Percentiles rank a stretch among this genome's conserved stretches.
phyloP scores from a whole-genome alignment of 2,113 vertebrate species.

The Notiomystis cincta region DNA sequence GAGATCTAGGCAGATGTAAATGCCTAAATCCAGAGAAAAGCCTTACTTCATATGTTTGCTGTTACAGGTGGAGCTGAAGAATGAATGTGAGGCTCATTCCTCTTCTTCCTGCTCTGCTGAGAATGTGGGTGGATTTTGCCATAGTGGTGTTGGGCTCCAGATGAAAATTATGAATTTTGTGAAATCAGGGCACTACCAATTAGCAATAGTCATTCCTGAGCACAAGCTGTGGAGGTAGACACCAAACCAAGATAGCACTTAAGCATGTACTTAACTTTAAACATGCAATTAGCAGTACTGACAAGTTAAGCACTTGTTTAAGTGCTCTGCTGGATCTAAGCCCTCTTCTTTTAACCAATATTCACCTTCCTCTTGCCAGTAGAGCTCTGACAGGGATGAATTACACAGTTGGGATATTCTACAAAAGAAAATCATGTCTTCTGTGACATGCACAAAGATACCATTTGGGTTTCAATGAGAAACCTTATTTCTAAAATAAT shows the following conservation, averaged over 20 bases:
- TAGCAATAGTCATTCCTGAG: not conserved
- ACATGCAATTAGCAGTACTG: not conserved
- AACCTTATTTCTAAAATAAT: not conserved
- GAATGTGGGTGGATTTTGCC: not conserved
- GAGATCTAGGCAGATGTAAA: not conserved
- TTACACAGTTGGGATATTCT: not conserved
- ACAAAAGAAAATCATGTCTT: not conserved
- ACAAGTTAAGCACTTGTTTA: not conserved
- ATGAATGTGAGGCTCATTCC: not conserved
- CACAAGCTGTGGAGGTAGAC: not conserved
- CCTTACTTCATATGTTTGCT: not conserved
- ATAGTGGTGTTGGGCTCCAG: not conserved
- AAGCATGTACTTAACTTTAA: not conserved
- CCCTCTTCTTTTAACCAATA: not conserved
- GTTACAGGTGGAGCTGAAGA: not conserved
- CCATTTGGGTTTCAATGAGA: not conserved
- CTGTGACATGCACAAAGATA: not conserved
- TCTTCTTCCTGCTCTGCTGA: not conserved
- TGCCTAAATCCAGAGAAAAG: not conserved
- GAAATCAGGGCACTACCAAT: not conserved
- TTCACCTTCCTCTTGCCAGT: not conserved
- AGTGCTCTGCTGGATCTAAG: not conserved
- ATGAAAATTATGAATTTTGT: not conserved
- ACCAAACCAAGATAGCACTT: not conserved
- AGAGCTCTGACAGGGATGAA: not conserved